A percentile compares a stretch with the other conserved stretches of the same genome.
These are phyloP conservation scores for Dreissena rostriformis DNA, from an alignment of 1,140 invertebrate species.

Conservation along the genomic window DNA sequence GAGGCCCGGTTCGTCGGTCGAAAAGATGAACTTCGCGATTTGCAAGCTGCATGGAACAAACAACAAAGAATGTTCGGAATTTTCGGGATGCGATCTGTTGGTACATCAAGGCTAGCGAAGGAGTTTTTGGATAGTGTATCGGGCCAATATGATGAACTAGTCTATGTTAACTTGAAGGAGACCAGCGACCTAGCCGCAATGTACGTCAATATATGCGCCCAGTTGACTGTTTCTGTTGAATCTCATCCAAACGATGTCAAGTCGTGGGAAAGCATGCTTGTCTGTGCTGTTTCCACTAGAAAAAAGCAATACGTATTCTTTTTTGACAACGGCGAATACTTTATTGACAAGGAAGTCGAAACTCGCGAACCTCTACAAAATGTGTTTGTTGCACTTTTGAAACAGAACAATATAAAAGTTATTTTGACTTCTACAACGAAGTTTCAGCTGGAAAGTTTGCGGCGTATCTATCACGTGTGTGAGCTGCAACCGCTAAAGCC, in stretches of 20 bases:
- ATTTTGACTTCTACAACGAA: constrained; percentile 44
- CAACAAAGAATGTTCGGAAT: constrained; percentile 44
- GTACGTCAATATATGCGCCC: constrained; percentile 27
- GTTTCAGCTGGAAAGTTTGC: constrained; percentile 4
- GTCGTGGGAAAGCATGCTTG: neutral
- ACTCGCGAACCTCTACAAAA: constrained; percentile 18
- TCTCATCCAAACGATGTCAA: neutral
- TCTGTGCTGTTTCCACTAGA: neutral
- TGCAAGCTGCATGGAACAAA: constrained; percentile 4
- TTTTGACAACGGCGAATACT: constrained; percentile 54
- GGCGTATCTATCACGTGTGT: constrained; percentile 14
- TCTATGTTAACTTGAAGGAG: constrained; percentile 10
- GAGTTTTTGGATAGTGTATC: constrained; percentile 6
- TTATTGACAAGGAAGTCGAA: constrained; percentile 2
- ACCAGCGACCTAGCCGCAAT: neutral
- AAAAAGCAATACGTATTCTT: constrained; percentile 12
- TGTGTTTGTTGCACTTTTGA: neutral
- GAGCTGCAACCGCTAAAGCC: constrained; percentile 18
- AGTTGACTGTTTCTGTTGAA: neutral
- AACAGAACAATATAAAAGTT: constrained; percentile 20
- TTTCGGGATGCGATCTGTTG: constrained; percentile 50
- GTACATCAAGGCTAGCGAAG: constrained; percentile 44
- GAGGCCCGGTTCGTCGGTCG: constrained; percentile 28
- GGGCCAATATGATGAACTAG: neutral
- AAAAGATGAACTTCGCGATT: neutral